Percentiles rank a stretch among this genome's conserved stretches.
Evolutionary conservation across 2,888 invertebrate species (phyloP).

Genomic region (Imbricaverruca yamaguchii): DNA sequence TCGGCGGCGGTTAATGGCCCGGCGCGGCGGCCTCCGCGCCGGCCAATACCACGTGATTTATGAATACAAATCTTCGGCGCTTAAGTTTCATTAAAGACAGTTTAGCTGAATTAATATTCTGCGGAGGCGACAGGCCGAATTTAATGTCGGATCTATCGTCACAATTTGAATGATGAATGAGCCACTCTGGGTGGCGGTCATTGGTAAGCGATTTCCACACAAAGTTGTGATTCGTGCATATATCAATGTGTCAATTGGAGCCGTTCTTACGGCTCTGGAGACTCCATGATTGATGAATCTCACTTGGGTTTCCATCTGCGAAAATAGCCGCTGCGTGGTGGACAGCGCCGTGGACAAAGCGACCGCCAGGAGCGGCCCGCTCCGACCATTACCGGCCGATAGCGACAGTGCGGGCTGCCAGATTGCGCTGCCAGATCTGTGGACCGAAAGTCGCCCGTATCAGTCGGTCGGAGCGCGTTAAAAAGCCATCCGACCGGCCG

Average conservation of each 20-base stretch:
- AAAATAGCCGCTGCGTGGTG: background rate
- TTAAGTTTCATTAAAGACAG: background rate
- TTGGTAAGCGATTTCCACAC: conserved; percentile 9
- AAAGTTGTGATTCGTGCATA: conserved; percentile 19
- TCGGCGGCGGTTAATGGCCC: background rate
- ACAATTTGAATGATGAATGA: background rate
- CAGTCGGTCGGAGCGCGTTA: too few species aligned
- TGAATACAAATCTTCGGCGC: conserved; percentile 15
- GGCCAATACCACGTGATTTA: background rate
- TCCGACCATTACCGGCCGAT: background rate
- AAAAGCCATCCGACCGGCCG: too few species aligned
- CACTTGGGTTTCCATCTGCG: background rate
- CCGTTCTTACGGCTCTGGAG: background rate
- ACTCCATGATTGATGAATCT: background rate
- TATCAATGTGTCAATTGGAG: conserved; percentile 15
- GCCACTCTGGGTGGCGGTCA: background rate
- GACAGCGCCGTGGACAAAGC: background rate
- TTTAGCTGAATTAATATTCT: conserved; percentile 11
- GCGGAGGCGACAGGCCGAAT: conserved; percentile 10
- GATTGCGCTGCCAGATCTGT: background rate
- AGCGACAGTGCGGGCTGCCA: background rate
- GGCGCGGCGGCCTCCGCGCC: background rate
- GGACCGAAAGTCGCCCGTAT: too few species aligned
- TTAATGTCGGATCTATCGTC: conserved; percentile 12
- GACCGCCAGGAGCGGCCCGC: background rate